Conservation (phyloP, 2,797 vertebrate genomes). For the Pseudochromis fuscus region DNA sequence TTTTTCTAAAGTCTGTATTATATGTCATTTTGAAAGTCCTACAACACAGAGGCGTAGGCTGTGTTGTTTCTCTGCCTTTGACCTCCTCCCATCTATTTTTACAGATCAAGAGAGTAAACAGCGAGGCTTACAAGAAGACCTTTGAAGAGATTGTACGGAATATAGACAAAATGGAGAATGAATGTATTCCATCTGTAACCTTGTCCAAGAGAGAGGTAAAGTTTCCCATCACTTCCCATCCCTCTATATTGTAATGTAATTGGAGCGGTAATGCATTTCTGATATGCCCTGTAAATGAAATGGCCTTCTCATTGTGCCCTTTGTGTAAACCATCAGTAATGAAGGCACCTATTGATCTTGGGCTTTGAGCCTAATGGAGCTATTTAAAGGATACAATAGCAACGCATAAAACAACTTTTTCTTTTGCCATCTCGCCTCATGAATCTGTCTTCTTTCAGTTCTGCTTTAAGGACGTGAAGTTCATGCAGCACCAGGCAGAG, state of each 20-base stretch:
- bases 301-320: background rate
- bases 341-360: constrained; percentile 20
- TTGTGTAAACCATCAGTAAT: constrained; percentile 22
- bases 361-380: constrained; percentile 22
- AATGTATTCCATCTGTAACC: constrained; percentile 94
- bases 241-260: background rate
- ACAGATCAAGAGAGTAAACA: constrained; percentile 92
- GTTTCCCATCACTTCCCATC: background rate
- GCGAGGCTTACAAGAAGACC: constrained; percentile 89
- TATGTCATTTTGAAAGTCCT: background rate
- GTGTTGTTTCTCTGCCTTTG: background rate
- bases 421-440: background rate
- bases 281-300: background rate
- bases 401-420: background rate
- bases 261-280: background rate
- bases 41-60: background rate
- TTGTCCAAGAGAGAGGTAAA: constrained; percentile 91
- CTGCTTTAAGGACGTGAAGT: constrained; percentile 92
- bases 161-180: constrained; percentile 97
- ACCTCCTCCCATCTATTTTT: constrained; percentile 30
- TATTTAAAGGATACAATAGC: constrained; percentile 21
- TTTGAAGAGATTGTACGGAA: constrained; percentile 95
- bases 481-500: constrained; percentile 92
- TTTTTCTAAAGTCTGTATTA: background rate
- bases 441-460: constrained; percentile 83